These are phyloP conservation scores for Neomorphus geoffroyi DNA, from an alignment of 2,797 vertebrate species.

Conservation along the genomic window DNA sequence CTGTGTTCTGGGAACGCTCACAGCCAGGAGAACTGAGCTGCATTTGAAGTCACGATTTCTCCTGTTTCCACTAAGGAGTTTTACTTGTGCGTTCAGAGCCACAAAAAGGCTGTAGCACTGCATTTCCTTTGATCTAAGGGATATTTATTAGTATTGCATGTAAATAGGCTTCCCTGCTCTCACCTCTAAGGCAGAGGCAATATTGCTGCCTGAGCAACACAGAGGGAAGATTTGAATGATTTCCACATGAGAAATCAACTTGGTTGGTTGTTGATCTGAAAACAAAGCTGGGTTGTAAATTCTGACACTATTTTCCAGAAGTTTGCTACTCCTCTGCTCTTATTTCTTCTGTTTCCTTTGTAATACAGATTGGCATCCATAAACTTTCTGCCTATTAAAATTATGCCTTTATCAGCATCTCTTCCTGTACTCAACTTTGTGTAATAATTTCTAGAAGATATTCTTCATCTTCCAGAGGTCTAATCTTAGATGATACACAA, in stretches of 20 bases:
- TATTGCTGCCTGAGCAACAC: not conserved
- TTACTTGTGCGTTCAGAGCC: not conserved
- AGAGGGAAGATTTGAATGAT: not conserved
- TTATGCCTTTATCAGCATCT: not conserved
- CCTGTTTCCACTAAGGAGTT: not conserved
- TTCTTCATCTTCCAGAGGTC: not conserved
- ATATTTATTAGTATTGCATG: not conserved
- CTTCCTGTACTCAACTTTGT: not conserved
- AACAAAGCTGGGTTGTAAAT: not conserved
- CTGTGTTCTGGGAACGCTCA: fast-evolving
- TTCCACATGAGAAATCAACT: not conserved
- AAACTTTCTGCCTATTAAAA: not conserved
- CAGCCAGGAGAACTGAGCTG: too few relatives aligned
- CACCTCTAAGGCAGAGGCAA: not conserved
- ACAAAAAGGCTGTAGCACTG: not conserved
- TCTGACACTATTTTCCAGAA: not conserved
- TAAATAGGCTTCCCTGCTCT: not conserved
- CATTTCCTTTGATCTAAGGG: not conserved
- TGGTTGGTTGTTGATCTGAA: not conserved
- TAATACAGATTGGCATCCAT: not conserved
- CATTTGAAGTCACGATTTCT: fast-evolving
- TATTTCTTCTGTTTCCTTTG: not conserved
- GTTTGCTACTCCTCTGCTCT: not conserved
- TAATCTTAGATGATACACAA: not conserved
- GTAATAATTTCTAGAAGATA: not conserved